Base-by-base conservation (phyloP, 1,140 invertebrate species). In the Drosophila willistoni region DNA sequence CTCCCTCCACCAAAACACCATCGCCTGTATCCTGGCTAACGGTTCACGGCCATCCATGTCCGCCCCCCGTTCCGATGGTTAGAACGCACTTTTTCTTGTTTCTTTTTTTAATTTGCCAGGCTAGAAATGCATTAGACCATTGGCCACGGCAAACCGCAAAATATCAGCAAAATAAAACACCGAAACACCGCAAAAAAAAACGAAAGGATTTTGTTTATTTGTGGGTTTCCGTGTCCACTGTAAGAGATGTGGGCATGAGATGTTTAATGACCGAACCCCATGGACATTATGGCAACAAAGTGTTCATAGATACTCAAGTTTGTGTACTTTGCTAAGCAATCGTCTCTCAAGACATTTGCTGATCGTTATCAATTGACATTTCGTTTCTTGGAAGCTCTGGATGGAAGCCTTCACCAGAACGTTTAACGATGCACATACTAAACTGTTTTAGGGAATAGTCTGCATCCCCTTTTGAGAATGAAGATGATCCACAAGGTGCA, bases 121-220 rank as follows among this genome's bases (percentile, higher is more conserved):
- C 67, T 80, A 84, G 75, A 79, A 73, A 76, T 79, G 81, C 81
- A 83, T 73, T 84, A 84, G 66, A 68, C 54, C 65, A 55, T 17
- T 29, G 14, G 19, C 10, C 34, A 61, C 29, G 71, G 47, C 71
- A 41, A 29, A 4, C 70, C 42, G 63, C 66, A 73, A 67, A 73
- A 73, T 73, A 74, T 74, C 71, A 54, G 56, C 55, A 41, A 14
- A 63, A 63, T 29, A 14, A 39, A 61, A 66, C 39, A 51, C 42
- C 41, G 34, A 68, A 36, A 47, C 57, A 10, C 12, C 36, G 1
- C 1, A 17, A 41, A 42, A 10, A 57, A 17, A 56, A 47, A n/a
- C n/a, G 19, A 22, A 47, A 51, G 19, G 44, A n/a, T n/a, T 17
- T 51, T 51, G 44, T 51, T 51, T 51, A 51, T 51, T 51, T 51